These are phyloP conservation scores for Poeciliopsis prolifica DNA, from an alignment of 2,113 vertebrate genomes.

Conservation along the genomic window DNA sequence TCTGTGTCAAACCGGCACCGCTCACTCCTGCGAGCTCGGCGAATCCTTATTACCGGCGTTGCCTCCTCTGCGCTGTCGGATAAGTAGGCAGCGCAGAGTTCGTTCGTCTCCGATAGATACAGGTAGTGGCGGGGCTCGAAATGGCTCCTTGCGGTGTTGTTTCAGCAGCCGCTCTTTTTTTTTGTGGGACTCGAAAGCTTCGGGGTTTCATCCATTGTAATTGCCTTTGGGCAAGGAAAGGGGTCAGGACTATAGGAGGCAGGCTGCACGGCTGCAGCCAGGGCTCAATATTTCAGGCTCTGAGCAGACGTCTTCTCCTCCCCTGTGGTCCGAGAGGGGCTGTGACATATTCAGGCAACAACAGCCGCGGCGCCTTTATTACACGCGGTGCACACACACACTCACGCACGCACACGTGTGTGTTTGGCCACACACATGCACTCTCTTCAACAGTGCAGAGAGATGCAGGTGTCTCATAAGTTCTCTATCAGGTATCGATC, in stretches of 20 bases:
- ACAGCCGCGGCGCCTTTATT: slow-evolving; percentile 46
- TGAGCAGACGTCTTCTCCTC: slow-evolving; percentile 49
- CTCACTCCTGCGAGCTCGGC: slow-evolving; percentile 22
- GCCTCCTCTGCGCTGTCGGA: slow-evolving; percentile 38
- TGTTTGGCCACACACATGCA: slow-evolving; percentile 15
- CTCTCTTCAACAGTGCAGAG: slow-evolving; percentile 7
- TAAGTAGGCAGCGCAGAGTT: slow-evolving; percentile 44
- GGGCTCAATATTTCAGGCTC: slow-evolving; percentile 70
- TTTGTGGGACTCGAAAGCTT: slow-evolving; percentile 43
- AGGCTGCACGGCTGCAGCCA: slow-evolving; percentile 46
- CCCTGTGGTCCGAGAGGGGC: slow-evolving; percentile 61
- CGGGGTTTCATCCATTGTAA: slow-evolving; percentile 65
- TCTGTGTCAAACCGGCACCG: slow-evolving; percentile 21
- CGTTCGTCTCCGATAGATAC: slow-evolving; percentile 53
- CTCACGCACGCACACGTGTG: background rate
- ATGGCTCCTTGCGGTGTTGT: slow-evolving; percentile 54
- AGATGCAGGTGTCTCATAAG: slow-evolving; percentile 20
- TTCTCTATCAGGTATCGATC: slow-evolving; percentile 48
- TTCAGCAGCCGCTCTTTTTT: slow-evolving; percentile 31
- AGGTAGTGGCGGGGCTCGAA: slow-evolving; percentile 43
- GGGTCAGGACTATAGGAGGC: slow-evolving; percentile 64
- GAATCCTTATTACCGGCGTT: slow-evolving; percentile 28
- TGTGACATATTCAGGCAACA: slow-evolving; percentile 65
- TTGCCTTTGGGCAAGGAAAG: slow-evolving; percentile 66
- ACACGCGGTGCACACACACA: slow-evolving; percentile 30